Evolutionary conservation across 2,888 invertebrate species (phyloP).

Genomic region (Enchytraeus crypticus): DNA sequence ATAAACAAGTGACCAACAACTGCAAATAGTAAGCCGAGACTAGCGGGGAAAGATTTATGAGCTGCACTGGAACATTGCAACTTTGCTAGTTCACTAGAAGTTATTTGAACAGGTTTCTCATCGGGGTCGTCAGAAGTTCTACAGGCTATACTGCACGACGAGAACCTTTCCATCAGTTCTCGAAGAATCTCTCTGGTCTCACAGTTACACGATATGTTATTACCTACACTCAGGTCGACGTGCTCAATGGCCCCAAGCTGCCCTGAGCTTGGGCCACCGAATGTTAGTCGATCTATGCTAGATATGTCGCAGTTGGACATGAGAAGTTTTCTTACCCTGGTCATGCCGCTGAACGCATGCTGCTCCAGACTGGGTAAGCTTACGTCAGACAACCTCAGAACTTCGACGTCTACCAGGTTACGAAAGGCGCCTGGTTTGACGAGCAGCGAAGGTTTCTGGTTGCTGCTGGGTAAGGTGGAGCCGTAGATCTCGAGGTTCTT

Average conservation of each 20-base stretch:
- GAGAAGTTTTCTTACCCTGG: conserved; percentile 1
- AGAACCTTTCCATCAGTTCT: conserved; percentile 2
- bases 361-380: conserved; percentile 4
- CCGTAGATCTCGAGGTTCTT: conserved; percentile 6
- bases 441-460: neutral
- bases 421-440: conserved; percentile 8
- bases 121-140: neutral
- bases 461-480: neutral
- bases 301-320: conserved; percentile 3
- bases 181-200: conserved; percentile 3
- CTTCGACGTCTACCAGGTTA: conserved; percentile 2
- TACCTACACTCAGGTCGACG: conserved; percentile 7
- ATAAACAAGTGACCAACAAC: too few species aligned
- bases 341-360: conserved; percentile 7
- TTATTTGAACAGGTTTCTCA: too few species aligned
- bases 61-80: too few species aligned
- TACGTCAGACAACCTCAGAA: conserved; percentile 2
- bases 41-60: too few species aligned
- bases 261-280: conserved; percentile 1
- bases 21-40: too few species aligned
- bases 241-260: conserved; percentile 8
- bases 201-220: conserved; percentile 9
- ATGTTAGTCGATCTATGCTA: conserved; percentile 2
- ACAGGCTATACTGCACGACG: conserved; percentile 1
- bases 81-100: too few species aligned